Percentiles rank a stretch among this genome's conserved stretches.
Conservation (phyloP, 2,797 vertebrate genomes). For the Mormyrops attenuatus region DNA sequence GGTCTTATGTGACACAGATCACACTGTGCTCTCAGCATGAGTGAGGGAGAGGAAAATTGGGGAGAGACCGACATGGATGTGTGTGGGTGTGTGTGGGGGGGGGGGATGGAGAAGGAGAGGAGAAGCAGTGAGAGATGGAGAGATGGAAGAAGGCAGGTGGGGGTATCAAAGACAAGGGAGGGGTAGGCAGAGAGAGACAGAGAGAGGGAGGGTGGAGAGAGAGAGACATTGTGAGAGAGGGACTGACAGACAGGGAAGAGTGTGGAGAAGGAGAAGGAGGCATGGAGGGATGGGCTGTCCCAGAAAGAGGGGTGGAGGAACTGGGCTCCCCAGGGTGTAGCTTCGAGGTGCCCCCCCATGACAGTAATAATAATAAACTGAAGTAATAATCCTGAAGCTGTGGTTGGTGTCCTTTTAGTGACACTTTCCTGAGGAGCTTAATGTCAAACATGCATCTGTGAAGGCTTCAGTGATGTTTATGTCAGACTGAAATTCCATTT, state of each 20-base stretch:
- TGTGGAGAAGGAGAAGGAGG: conserved; percentile 34
- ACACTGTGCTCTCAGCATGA: not conserved
- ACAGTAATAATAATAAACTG: not conserved
- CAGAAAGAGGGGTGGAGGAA: conserved; percentile 39
- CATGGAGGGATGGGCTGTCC: conserved; percentile 50
- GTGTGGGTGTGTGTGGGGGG: not conserved
- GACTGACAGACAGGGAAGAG: conserved; percentile 39
- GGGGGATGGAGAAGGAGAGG: not conserved
- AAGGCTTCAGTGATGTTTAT: not conserved
- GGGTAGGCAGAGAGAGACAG: conserved; percentile 25
- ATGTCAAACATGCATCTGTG: not conserved
- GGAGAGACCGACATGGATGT: not conserved
- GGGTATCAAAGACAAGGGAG: not conserved
- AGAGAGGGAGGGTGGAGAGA: conserved; percentile 22
- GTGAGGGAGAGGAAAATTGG: not conserved
- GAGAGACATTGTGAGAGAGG: conserved; percentile 39
- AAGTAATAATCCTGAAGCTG: not conserved
- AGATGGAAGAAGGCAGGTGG: not conserved
- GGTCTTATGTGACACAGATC: not conserved
- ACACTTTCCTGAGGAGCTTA: not conserved
- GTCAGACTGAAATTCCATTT: not conserved
- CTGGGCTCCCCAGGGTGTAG: conserved; percentile 52
- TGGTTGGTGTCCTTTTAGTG: not conserved
- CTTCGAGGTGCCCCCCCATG: conserved; percentile 34
- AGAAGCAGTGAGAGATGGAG: not conserved